Percentiles rank a stretch among this genome's conserved stretches.
Evolutionary conservation across 2,888 invertebrate genomes (phyloP).

Genomic region (Diachrysia chrysitis): DNA sequence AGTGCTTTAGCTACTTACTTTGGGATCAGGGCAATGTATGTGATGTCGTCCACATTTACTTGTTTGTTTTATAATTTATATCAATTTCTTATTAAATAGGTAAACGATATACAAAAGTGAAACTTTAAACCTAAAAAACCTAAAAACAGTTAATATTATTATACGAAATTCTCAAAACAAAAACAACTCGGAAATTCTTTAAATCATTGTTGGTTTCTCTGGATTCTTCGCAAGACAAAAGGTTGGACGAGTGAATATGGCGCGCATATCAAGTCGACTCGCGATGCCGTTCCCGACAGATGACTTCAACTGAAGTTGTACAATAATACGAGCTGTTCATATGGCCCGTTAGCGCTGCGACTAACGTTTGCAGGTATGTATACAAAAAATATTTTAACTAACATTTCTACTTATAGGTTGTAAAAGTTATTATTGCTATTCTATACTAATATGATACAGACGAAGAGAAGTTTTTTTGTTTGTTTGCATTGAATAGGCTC

Average conservation of each 20-base stretch:
- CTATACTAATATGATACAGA: no score
- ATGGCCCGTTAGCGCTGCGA: conserved; percentile 3
- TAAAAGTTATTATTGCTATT: no score
- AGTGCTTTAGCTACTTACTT: no score
- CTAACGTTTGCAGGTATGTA: conserved; percentile 12
- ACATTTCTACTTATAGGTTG: no score
- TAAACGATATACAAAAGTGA: neutral
- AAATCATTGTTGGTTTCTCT: neutral
- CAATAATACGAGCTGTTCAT: conserved; percentile 3
- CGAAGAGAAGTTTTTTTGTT: no score
- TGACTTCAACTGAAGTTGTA: conserved; percentile 15
- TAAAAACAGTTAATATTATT: neutral
- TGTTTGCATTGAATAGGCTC: no score
- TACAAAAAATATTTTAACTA: no score
- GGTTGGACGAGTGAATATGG: neutral
- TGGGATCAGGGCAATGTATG: no score
- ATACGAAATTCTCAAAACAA: neutral
- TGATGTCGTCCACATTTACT: no score
- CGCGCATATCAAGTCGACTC: neutral
- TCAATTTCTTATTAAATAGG: no score
- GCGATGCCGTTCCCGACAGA: neutral
- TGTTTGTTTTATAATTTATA: no score
- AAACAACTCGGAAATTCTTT: neutral
- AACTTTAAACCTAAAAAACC: no score
- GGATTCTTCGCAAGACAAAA: neutral